phyloP scores from a whole-genome alignment of 2,797 vertebrate genomes.

The Onychomys leucogaster region DNA sequence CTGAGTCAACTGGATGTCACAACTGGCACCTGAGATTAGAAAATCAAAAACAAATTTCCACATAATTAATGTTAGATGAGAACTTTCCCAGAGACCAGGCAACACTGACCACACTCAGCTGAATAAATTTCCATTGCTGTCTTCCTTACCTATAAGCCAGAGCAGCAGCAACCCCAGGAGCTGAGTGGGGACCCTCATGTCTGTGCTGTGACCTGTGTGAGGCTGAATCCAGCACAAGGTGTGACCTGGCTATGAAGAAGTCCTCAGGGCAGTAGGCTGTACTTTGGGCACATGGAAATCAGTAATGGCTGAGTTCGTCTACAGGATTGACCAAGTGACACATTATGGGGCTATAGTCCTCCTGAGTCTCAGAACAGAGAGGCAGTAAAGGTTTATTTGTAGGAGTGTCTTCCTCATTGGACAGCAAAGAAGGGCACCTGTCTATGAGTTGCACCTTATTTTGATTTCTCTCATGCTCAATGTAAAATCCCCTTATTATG shows the following conservation, averaged over 20 bases:
- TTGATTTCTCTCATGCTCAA: not conserved
- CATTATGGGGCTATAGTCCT: not conserved
- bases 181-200: too few species aligned
- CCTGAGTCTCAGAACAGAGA: too few species aligned
- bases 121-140: not conserved
- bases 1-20: not conserved
- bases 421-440: not conserved
- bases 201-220: not conserved
- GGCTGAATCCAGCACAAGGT: not conserved
- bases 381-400: not conserved
- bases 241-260: not conserved
- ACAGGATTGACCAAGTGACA: not conserved
- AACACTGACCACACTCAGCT: accelerated
- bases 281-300: not conserved
- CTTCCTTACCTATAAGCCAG: not conserved
- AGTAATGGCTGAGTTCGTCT: not conserved
- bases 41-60: not conserved
- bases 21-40: not conserved
- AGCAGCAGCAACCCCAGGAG: not conserved
- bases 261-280: not conserved
- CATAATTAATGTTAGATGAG: not conserved
- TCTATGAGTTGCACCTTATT: not conserved
- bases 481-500: too few species aligned
- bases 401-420: not conserved
- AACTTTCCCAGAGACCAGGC: not conserved